Evolutionary conservation across 2,113 vertebrate genomes (phyloP), one percentile per base, ranked within the genome.

Genomic region (Corynorhinus townsendii): DNA sequence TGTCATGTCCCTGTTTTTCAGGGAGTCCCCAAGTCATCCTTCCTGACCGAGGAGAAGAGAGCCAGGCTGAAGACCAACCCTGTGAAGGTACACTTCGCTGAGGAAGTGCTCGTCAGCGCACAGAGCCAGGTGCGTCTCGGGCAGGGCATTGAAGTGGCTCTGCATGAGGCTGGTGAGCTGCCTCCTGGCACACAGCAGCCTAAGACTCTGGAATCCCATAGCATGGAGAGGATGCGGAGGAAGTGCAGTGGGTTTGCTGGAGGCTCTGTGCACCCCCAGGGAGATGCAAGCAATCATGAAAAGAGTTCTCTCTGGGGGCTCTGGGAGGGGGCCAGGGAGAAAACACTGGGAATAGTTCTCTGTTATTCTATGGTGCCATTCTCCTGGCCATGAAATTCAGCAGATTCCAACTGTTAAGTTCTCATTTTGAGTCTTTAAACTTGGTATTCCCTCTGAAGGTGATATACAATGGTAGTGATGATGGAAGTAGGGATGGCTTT

Each of bases 31-130:
- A 99, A 99, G 94, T 99, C 99, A 0, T 99, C 99, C 0, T 99
- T 99, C 97, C 99, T 99, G 96, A 99, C 99, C 0, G 99, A 98
- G 2, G 99, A 99, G 98, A 99, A 99, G 98, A 99, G 99, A 97
- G 99, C 99, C 81, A 99, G 99, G 89, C 98, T 99, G 96, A 99
- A 99, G 96, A 99, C 97, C 92, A 99, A 99, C 97, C 99, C 99
- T 0, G 99, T 99, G 96, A 99, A 99, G 98, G 99, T 99, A 92
- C 99, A 98, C 92, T 99, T 99, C 54, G 99, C 99, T 24, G 99
- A 99, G 97, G 99, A 99, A 96, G 99, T 99, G 94, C 98, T 99
- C 54, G 98, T 99, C 98, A 99, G 99, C 14, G 99, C 99, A 79
- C 99, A 99, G 93, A 98, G 98, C 95, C 99, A 99, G 99, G 99